A percentile compares a stretch with the other conserved stretches of the same genome.
These are phyloP conservation scores for Labrus mixtus DNA, from an alignment of 2,113 vertebrate species.

Conservation along the genomic window DNA sequence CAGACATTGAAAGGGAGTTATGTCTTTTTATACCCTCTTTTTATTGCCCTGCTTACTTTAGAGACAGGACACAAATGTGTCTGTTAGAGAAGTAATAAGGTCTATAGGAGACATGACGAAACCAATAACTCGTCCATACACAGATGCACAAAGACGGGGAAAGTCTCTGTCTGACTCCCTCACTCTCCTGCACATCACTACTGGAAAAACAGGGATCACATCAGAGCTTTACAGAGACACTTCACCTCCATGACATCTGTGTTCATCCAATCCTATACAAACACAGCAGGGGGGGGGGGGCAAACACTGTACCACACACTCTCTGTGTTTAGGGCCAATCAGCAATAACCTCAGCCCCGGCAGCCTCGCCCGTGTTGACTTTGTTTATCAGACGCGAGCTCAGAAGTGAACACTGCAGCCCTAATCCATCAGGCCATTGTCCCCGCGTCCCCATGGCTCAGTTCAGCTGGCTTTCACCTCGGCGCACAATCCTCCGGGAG, in stretches of 20 bases:
- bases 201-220: conserved; percentile 32
- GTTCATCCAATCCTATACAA: conserved; percentile 40
- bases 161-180: not conserved
- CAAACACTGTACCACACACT: conserved; percentile 29
- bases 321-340: conserved; percentile 58
- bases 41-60: not conserved
- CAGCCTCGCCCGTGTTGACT: conserved; percentile 63
- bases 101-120: not conserved
- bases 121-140: conserved; percentile 5
- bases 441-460: conserved; percentile 59
- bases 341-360: conserved; percentile 53
- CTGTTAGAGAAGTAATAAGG: not conserved
- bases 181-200: not conserved
- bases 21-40: too few relatives aligned
- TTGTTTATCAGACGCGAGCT: conserved; percentile 72
- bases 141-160: not conserved
- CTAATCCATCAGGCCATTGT: conserved; percentile 84
- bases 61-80: conserved; percentile 19
- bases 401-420: conserved; percentile 66
- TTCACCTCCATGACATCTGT: conserved; percentile 28
- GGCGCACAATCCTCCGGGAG: conserved; percentile 61
- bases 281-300: conserved; percentile 17
- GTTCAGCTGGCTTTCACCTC: conserved; percentile 73
- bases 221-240: conserved; percentile 13
- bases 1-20: too few relatives aligned